A percentile compares a stretch with the other conserved stretches of the same genome.
These are phyloP conservation scores for Ispidina lecontei DNA, from an alignment of 2,797 vertebrate species.

Conservation along the genomic window DNA sequence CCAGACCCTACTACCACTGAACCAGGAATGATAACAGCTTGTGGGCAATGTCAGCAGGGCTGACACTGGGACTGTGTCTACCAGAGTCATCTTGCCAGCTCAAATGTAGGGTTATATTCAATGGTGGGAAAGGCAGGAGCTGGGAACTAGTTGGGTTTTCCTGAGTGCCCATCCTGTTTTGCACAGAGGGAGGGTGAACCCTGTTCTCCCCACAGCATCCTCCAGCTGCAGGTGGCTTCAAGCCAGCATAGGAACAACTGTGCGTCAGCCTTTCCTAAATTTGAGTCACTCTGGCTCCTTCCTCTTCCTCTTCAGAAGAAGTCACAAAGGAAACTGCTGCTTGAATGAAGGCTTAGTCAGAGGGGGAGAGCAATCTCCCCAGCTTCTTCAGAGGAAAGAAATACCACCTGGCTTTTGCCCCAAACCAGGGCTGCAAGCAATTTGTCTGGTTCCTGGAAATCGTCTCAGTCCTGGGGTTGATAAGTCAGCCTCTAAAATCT, in stretches of 20 bases:
- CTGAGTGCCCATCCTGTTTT: neutral
- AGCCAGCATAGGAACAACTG: neutral
- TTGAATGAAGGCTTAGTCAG: conserved; percentile 3
- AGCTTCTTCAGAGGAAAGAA: neutral
- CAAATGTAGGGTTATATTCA: fast-evolving
- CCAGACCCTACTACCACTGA: fast-evolving
- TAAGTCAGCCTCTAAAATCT: neutral
- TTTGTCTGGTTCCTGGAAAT: conserved; percentile 33
- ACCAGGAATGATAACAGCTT: neutral
- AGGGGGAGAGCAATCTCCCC: neutral
- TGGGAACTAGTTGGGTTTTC: fast-evolving
- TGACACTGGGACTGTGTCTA: neutral
- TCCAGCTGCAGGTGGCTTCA: neutral
- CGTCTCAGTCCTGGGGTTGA: neutral
- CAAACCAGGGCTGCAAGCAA: neutral
- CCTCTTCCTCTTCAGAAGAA: conserved; percentile 25
- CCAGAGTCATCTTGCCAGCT: neutral
- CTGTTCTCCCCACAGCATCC: neutral
- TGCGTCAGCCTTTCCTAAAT: neutral
- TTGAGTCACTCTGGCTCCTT: conserved; percentile 46
- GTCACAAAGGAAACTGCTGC: neutral
- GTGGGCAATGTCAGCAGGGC: neutral
- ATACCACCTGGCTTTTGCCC: conserved; percentile 22
- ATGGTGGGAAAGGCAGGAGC: neutral
- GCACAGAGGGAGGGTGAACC: neutral